These are phyloP conservation scores for Aspidapion aeneum DNA, from an alignment of 2,888 invertebrate species.

Conservation along the genomic window DNA sequence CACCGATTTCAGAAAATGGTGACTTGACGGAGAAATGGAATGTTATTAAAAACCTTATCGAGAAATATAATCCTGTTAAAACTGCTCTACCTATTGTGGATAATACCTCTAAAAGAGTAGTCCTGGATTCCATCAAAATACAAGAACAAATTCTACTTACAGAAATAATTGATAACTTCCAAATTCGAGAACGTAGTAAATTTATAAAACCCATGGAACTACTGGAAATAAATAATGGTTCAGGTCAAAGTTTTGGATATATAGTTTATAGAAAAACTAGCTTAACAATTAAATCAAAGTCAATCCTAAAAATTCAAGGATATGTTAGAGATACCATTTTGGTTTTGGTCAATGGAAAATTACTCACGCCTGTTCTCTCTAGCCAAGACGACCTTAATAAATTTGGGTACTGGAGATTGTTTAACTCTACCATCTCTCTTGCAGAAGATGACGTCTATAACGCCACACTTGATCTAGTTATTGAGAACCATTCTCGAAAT, in stretches of 20 bases:
- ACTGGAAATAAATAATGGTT: conserved; percentile 41
- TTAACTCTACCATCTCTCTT: conserved; percentile 35
- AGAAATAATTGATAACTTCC: conserved; percentile 29
- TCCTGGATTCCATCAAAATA: conserved; percentile 69
- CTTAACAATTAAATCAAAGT: conserved; percentile 33
- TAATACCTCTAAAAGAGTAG: conserved; percentile 68
- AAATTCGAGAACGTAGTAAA: conserved; percentile 12
- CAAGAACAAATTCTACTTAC: conserved; percentile 34
- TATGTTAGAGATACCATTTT: conserved; percentile 51
- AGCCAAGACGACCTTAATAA: conserved; percentile 15
- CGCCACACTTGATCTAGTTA: conserved; percentile 47
- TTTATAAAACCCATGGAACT: conserved; percentile 38
- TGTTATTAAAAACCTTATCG: conserved; percentile 49
- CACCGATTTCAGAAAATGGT: conserved; percentile 23
- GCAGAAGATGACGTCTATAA: conserved; percentile 25
- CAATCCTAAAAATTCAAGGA: conserved; percentile 42
- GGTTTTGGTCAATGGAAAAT: conserved; percentile 47
- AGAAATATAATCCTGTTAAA: conserved; percentile 40
- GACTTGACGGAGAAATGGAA: conserved; percentile 77
- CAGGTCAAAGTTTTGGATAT: conserved; percentile 57
- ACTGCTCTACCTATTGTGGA: conserved; percentile 61
- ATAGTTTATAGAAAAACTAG: conserved; percentile 49
- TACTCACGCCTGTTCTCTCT: conserved; percentile 39
- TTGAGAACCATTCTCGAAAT: conserved; percentile 80
- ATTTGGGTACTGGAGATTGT: conserved; percentile 26